These are phyloP conservation scores for Papilio glaucus DNA, from an alignment of 1,140 invertebrate species.

Conservation along the genomic window DNA sequence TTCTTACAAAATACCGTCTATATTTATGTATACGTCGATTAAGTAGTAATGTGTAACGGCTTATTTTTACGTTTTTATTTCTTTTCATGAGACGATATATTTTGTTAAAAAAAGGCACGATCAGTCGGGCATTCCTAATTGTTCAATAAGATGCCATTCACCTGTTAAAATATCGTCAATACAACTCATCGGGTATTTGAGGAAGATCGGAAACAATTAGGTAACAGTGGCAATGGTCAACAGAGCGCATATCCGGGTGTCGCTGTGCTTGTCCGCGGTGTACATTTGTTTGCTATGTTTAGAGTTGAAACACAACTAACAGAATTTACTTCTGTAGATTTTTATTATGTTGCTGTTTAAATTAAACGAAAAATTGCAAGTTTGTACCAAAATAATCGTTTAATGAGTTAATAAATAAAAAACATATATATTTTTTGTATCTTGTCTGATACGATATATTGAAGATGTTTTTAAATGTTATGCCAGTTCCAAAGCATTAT, in stretches of 20 bases:
- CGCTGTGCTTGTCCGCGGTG: conserved; percentile 59
- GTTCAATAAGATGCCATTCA: conserved; percentile 64
- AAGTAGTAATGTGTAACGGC: not conserved
- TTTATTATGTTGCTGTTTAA: not conserved
- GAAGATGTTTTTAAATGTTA: too few relatives aligned
- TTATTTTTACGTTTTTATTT: not conserved
- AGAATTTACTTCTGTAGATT: not conserved
- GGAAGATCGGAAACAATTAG: conserved; percentile 82
- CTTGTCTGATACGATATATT: too few relatives aligned
- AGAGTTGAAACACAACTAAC: conserved; percentile 34
- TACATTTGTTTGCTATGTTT: conserved; percentile 52
- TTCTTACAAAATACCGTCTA: too few relatives aligned
- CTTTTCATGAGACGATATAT: not conserved
- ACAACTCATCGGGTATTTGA: conserved; percentile 69
- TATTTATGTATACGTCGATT: not conserved
- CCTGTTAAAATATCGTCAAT: conserved; percentile 75
- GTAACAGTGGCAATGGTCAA: conserved; percentile 78
- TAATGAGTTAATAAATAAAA: too few relatives aligned
- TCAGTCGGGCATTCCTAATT: conserved; percentile 48
- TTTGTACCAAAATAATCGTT: too few relatives aligned
- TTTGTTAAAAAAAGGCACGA: not conserved
- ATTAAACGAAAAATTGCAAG: too few relatives aligned
- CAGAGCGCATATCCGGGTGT: conserved; percentile 77
- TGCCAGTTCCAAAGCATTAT: too few relatives aligned
- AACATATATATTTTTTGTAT: too few relatives aligned